Evolutionary conservation across 2,797 vertebrate genomes (phyloP), one percentile per base, ranked within the genome.

Genomic region (Mastacembelus armatus): DNA sequence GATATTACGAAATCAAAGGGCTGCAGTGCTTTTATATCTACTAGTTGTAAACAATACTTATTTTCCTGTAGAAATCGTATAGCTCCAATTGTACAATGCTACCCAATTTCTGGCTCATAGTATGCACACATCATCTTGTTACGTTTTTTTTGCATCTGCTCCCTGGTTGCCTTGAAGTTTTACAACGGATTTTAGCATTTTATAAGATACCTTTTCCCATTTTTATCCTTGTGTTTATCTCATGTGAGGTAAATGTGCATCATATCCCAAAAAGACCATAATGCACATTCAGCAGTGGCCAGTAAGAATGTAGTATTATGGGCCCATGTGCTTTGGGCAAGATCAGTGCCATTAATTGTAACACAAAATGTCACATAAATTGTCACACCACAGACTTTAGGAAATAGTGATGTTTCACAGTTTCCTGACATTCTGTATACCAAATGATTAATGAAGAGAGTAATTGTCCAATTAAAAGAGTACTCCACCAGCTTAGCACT

Each of bases 221-320:
- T 80, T 65, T 39, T 4, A 18, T 36, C 21, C 19, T 36, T 10
- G 43, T 18, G 60, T 76, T 81, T 62, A 38, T 52, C 21, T 50
- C 50, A 30, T 27, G 16, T 29, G 19, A 10, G 33, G 42, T 55
- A 43, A n/a, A n/a, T n/a, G 29, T 19, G 32, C 58, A 66, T 49
- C 42, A 66, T 39, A 40, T 30, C 56, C 10, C 12, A 2, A 56
- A 56, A 32, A 59, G 19, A 44, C 22, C 5, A 26, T 18, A 35
- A 56, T 47, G 49, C 36, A 40, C 51, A 68, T 45, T 58, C 60
- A 73, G 78, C 67, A 59, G 19, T 32, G n/a, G n/a, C n/a, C n/a
- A n/a, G n/a, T n/a, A n/a, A n/a, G n/a, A n/a, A n/a, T n/a, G n/a
- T n/a, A n/a, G n/a, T n/a, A n/a, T n/a, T n/a, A n/a, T n/a, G n/a